These are phyloP conservation scores for Psophia crepitans DNA, from an alignment of 2,113 vertebrate genomes.

Conservation along the genomic window DNA sequence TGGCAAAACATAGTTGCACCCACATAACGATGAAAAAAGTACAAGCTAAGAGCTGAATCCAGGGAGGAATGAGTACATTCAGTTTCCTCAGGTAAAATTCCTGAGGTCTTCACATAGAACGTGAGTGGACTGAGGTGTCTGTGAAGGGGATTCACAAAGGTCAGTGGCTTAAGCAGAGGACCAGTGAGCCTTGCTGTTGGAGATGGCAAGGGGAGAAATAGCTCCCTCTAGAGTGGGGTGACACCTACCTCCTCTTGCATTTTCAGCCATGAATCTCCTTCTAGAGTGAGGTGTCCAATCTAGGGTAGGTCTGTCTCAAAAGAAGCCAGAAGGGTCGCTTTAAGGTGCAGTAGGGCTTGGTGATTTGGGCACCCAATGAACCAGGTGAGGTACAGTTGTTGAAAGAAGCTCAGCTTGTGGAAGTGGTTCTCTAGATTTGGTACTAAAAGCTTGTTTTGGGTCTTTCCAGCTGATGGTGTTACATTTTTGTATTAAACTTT, in stretches of 20 bases:
- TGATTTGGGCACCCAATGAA: fast-evolving
- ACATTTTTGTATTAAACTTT: background rate
- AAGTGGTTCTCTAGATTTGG: background rate
- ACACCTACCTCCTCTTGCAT: background rate
- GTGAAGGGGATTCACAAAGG: background rate
- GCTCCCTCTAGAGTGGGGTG: fast-evolving
- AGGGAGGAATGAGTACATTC: background rate
- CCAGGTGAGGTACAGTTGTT: background rate
- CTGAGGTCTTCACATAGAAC: background rate
- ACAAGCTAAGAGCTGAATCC: background rate
- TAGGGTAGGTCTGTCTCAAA: background rate
- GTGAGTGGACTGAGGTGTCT: background rate
- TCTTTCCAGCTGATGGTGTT: background rate
- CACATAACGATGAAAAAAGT: background rate
- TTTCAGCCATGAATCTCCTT: background rate
- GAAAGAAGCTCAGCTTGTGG: background rate
- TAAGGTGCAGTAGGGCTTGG: background rate
- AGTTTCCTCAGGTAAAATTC: background rate
- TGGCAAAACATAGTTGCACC: fast-evolving
- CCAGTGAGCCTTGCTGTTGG: background rate
- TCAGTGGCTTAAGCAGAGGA: background rate
- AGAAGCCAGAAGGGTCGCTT: background rate
- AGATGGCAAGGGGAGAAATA: background rate
- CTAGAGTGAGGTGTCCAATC: background rate
- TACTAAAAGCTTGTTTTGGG: background rate